Base-by-base conservation (phyloP, 2,113 vertebrate species). In the Etia nguti region DNA sequence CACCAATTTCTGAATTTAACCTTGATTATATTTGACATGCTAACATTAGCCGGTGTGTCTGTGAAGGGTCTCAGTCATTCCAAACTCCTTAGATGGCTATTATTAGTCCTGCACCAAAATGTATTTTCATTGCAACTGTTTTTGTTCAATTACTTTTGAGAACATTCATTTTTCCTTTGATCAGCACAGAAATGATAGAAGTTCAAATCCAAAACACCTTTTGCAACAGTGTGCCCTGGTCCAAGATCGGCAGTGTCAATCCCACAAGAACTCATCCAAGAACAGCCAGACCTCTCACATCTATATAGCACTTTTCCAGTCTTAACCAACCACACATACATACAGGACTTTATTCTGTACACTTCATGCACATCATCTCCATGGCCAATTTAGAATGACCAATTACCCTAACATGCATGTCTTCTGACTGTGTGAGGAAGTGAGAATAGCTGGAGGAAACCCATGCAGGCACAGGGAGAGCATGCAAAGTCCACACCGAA, bases 401-500 rank as follows among this genome's bases (percentile, higher is more conserved):
- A 46, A 16, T 2, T 43, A 48, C 24, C 70, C 43, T 8, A 75
- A 43, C 41, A 48, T 75, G 70, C 70, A 75, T 0, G 41, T 65
- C 31, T 36, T 8, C 20, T 18, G 70, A 75, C 70, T 48, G 43
- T 29, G 15, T 24, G 43, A 75, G 41, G 18, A 20, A 52, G 50
- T 52, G 16, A 9, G 36, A 68, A 15, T 2, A 75, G 41, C 22
- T 48, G 68, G 70, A 75, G 70, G n/a, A 43, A 43, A 43, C 38
- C 65, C 65, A 70, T 43, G 70, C 70, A 75, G 18, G 70, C 24
- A 75, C 43, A 75, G 43, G 70, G 70, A 75, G 70, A 50, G 46
- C 70, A 77, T 31, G 70, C 43, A 77, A 20, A 3, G 9, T 29
- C 70, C 70, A 73, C 68, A 73, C 41, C 8, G 46, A 29, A 29